Base-by-base conservation (phyloP, 2,888 invertebrate species). In the Stenodera caucasica region DNA sequence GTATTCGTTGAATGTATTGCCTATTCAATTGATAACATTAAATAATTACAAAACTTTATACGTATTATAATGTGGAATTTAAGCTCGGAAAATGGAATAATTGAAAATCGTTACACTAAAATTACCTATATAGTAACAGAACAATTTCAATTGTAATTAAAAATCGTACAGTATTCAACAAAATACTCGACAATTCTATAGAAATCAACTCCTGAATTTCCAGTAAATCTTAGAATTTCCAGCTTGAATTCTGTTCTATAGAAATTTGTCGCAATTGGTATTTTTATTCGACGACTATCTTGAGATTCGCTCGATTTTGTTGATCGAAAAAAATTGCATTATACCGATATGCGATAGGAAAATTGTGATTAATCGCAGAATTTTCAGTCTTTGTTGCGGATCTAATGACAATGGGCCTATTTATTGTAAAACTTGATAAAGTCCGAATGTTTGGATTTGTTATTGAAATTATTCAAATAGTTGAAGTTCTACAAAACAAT, bases 11-110 rank as follows among this genome's bases (percentile, higher is more conserved):
- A 40, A 40, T 57, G 52, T 57, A 55, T 57, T 61, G 57, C 55
- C 51, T 49, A 45, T 57, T 61, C 51, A 57, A 61, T 61, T 57
- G 55, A 57, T 61, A 57, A 57, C 53, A 53, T 60, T 49, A 60
- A 23, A 52, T 52, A 21, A 23, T 23, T 53, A 18, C 49, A 40
- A 5, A 26, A 18, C 1, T 18, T 18, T 2, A 18, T 0, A 14
- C 8, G 18, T 18, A 18, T 9, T 7, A 40, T 40, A 37, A 37
- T n/a, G 15, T 21, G 5, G 3, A 40, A 40, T 18, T 26, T 26
- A 26, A 32, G 1, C 11, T 2, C 9, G 7, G n/a, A 23, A 23
- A 45, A 23, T 4, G 18, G 18, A 21, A 23, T 23, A 1, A 23
- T 45, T 11, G 2, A 12, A n/a, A 23, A 1, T 2, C 6, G 21